Percentiles rank a stretch among this genome's conserved stretches.
Conservation (phyloP, 2,797 vertebrate species). For the Chromobotia macracanthus region DNA sequence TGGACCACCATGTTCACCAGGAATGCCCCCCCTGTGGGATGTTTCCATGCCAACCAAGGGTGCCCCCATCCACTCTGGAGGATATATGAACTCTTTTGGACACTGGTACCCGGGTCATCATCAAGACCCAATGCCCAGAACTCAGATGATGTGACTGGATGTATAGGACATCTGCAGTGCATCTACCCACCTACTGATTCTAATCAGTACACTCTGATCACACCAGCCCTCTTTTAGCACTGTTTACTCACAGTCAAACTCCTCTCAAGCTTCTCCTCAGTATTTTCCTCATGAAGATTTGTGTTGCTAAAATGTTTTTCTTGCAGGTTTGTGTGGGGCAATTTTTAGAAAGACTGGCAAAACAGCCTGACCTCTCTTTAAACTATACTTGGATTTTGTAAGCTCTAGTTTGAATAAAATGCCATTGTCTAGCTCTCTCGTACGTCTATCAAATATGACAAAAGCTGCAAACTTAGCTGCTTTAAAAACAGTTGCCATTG, state of each 20-base stretch:
- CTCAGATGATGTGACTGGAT: slow-evolving; percentile 84
- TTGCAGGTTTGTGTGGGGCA: slow-evolving; percentile 25
- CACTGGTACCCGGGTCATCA: slow-evolving; percentile 86
- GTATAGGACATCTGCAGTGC: neutral
- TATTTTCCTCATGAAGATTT: slow-evolving; percentile 37
- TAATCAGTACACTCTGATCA: slow-evolving; percentile 3
- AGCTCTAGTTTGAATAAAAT: slow-evolving; percentile 45
- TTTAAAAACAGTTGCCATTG: neutral
- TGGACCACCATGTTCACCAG: slow-evolving; percentile 80
- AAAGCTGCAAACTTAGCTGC: neutral
- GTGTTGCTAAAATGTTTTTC: slow-evolving; percentile 19
- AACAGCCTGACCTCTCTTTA: slow-evolving; percentile 49
- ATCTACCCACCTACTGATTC: slow-evolving; percentile 16
- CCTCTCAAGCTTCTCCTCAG: neutral
- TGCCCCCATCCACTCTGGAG: slow-evolving; percentile 75
- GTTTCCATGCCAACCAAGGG: slow-evolving; percentile 80
- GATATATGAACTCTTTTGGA: slow-evolving; percentile 86
- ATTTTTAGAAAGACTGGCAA: slow-evolving; percentile 40
- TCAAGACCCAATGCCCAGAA: slow-evolving; percentile 81
- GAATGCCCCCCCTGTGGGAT: slow-evolving; percentile 82
- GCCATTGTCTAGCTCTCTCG: slow-evolving; percentile 7
- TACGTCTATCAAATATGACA: slow-evolving; percentile 6
- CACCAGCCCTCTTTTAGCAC: slow-evolving; percentile 8
- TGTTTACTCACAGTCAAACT: neutral
- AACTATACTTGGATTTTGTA: slow-evolving; percentile 37